Conservation (phyloP, 2,888 invertebrate genomes). For the Stenolophus ochropezus region DNA sequence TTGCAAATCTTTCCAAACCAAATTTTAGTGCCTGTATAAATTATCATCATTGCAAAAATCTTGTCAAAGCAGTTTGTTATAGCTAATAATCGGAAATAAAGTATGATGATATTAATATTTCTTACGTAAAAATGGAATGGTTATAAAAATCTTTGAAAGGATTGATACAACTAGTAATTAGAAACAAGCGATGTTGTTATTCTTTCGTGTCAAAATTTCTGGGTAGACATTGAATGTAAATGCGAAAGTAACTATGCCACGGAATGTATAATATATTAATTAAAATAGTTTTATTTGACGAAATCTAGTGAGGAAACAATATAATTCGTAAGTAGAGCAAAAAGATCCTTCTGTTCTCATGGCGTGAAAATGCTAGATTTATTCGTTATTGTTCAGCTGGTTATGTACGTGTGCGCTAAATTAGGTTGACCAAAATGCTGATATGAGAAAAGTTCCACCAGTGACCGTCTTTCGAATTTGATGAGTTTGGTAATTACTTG, state of each 20-base stretch:
- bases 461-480: background rate
- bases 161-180: no score
- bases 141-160: no score
- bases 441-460: background rate
- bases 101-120: no score
- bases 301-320: slow-evolving; percentile 27
- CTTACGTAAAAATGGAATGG: no score
- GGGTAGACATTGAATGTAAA: background rate
- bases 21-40: no score
- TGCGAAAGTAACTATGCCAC: background rate
- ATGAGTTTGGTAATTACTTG: background rate
- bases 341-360: slow-evolving; percentile 37
- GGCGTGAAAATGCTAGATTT: slow-evolving; percentile 43
- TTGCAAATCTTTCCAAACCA: no score
- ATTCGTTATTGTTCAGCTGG: slow-evolving; percentile 11
- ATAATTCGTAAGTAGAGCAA: slow-evolving; percentile 53
- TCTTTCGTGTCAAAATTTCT: no score
- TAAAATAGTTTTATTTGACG: slow-evolving; percentile 8
- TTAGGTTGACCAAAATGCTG: background rate
- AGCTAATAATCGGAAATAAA: no score
- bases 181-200: no score
- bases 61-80: no score
- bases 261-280: slow-evolving; percentile 9
- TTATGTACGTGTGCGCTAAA: background rate
- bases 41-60: no score